Percentiles rank a stretch among this genome's conserved stretches.
Evolutionary conservation across 2,797 vertebrate genomes (phyloP).

Genomic region (Cichlasoma orientale): DNA sequence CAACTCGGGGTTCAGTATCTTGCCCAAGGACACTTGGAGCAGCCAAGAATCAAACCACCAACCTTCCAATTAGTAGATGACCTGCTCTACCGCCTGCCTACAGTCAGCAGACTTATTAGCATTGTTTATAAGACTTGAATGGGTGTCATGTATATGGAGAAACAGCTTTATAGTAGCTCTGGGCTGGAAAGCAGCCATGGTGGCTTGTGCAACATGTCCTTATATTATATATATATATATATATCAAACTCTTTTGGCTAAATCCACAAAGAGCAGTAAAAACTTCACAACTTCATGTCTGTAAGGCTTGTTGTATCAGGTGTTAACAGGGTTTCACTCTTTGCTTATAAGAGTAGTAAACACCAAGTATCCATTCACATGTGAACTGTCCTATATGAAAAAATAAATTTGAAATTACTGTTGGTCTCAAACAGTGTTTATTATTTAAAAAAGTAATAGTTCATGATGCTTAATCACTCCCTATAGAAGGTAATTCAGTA

Average conservation of each 20-base stretch:
- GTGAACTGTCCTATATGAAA: too few species aligned
- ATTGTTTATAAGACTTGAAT: fast-evolving
- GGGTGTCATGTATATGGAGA: background rate
- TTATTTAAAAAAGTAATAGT: background rate
- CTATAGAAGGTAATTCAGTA: background rate
- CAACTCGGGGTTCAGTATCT: too few species aligned
- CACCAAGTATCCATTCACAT: too few species aligned
- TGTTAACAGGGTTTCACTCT: too few species aligned
- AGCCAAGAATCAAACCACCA: too few species aligned
- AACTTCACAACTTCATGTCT: too few species aligned
- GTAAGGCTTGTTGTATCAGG: too few species aligned
- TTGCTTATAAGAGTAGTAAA: too few species aligned
- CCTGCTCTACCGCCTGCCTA: too few species aligned
- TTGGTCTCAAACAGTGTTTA: background rate
- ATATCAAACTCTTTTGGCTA: background rate
- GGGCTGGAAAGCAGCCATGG: fast-evolving
- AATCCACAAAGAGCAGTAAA: background rate
- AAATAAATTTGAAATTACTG: too few species aligned
- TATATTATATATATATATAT: background rate
- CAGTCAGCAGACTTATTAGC: background rate
- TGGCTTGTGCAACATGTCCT: background rate
- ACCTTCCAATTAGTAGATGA: too few species aligned
- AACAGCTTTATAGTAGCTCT: background rate
- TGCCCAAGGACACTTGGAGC: too few species aligned
- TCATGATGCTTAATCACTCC: background rate